Evolutionary conservation across 2,888 invertebrate genomes (phyloP), one percentile per base, ranked within the genome.

Genomic region (Agriopis leucophaearia): DNA sequence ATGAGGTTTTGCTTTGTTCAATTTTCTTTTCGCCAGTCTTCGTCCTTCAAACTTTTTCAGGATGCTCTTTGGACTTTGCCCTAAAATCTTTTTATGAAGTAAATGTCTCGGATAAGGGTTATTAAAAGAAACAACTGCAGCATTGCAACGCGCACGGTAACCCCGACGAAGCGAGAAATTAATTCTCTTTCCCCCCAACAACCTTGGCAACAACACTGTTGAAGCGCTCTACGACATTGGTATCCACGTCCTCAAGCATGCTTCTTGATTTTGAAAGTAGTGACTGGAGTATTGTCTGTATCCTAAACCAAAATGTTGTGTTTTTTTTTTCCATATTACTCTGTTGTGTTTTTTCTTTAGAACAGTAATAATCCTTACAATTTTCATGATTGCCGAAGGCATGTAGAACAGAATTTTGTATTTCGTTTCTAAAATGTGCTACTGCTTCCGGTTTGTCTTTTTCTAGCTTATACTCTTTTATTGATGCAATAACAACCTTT

Each of bases 171-270:
- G 16, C 16, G 52, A 18, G 52, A 64, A 64, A 45, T 58, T 58
- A 27, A 58, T 45, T 35, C 60, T 16, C 59, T 66, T 66, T 5
- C 60, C 60, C 56, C 10, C 66, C 66, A 38, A 80, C 75, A 67
- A 76, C 76, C 72, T 81, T 81, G 8, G 78, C 77, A 15, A 82
- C 73, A 16, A 79, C 66, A 18, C 74, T 73, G 65, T 81, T 81
- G 62, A 73, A 85, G 10, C 68, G 57, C 73, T 82, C 82, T 8
- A 80, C 79, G 8, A 47, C 51, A 52, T 64, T 64, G 13, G 58
- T 64, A 16, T 48, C 38, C 12, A 50, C 35, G 15, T 64, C 51
- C 57, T 64, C 64, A 35, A 51, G 35, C 9, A 64, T 15, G 38
- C 64, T 64, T 8, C 42, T 50, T 7, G 51, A 55, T 50, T 64